Evolutionary conservation across 2,113 vertebrate species (phyloP).

Genomic region (Peromyscus maniculatus): DNA sequence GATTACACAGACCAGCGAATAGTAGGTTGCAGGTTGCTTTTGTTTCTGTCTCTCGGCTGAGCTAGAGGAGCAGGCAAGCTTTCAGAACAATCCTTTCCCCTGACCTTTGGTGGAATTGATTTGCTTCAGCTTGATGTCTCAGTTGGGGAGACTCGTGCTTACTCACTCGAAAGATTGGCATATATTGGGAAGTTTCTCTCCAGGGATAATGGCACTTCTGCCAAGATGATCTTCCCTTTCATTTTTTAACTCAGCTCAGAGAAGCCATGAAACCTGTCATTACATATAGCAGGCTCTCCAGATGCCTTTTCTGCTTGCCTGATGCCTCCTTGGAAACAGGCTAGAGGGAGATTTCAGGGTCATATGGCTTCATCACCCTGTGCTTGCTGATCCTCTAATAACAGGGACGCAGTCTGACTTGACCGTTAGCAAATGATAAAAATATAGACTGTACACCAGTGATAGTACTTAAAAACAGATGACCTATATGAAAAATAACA

Average conservation of each 20-base stretch:
- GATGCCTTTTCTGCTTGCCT: slow-evolving; percentile 37
- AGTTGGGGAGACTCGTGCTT: background rate
- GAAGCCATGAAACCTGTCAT: slow-evolving; percentile 68
- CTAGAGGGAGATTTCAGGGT: slow-evolving; percentile 59
- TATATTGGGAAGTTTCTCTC: slow-evolving; percentile 32
- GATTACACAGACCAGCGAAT: slow-evolving; percentile 99
- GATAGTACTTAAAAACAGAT: slow-evolving; percentile 39
- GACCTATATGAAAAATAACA: slow-evolving; percentile 61
- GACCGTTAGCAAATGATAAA: slow-evolving; percentile 69
- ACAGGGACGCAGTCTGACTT: slow-evolving; percentile 41
- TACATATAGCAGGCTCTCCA: background rate
- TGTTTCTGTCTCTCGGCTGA: slow-evolving; percentile 44
- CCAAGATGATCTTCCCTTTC: slow-evolving; percentile 20
- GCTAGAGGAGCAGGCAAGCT: background rate
- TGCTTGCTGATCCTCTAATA: slow-evolving; percentile 59
- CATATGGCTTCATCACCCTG: background rate
- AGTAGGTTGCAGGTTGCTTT: slow-evolving; percentile 90
- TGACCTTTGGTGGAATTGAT: slow-evolving; percentile 5
- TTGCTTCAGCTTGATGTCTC: slow-evolving; percentile 49
- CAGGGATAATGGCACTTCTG: slow-evolving; percentile 48
- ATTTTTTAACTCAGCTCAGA: slow-evolving; percentile 62
- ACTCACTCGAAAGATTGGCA: slow-evolving; percentile 16
- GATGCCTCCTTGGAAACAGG: slow-evolving; percentile 29
- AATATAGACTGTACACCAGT: slow-evolving; percentile 36
- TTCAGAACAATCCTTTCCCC: background rate